Conservation (phyloP, 92 coral and sea anemone species). For the Phenganax subtilis region DNA sequence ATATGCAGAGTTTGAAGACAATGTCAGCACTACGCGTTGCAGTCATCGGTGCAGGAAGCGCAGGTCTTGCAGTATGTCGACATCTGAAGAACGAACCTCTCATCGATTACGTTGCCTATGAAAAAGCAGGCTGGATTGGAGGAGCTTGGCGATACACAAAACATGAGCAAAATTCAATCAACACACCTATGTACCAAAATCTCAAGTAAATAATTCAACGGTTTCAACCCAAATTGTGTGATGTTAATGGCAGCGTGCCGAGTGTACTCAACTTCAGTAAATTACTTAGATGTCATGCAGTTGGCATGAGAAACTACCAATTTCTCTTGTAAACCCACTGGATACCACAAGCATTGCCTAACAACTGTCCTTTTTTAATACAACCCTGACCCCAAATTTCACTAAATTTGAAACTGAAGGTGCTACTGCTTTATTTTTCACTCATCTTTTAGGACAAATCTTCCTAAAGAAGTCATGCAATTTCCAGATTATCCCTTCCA, state of each 20-base stretch:
- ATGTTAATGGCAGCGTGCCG: too few relatives aligned
- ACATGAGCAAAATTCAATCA: constrained; percentile 43
- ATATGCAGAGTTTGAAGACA: too few relatives aligned
- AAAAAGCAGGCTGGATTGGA: constrained; percentile 57
- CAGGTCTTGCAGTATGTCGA: constrained; percentile 60
- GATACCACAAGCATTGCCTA: too few relatives aligned
- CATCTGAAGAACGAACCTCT: constrained; percentile 53
- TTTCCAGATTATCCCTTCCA: constrained; percentile 89
- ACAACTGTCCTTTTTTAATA: too few relatives aligned
- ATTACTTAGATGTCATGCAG: too few relatives aligned
- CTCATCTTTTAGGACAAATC: constrained; percentile 59
- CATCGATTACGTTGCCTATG: constrained; percentile 51
- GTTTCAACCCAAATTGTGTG: too few relatives aligned
- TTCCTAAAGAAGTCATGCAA: constrained; percentile 77
- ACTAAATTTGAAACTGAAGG: neutral
- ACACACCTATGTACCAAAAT: constrained; percentile 69
- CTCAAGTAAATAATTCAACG: constrained; percentile 48
- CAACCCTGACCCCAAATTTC: too few relatives aligned
- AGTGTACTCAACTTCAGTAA: too few relatives aligned
- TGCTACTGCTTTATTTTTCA: neutral
- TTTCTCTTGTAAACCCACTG: too few relatives aligned
- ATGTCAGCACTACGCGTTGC: constrained; percentile 53
- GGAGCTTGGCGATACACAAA: constrained; percentile 76
- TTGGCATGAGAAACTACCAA: too few relatives aligned
- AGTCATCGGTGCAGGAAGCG: constrained; percentile 82